Percentiles rank a stretch among this genome's conserved stretches.
These are phyloP conservation scores for Barypeithes pellucidus DNA, from an alignment of 2,888 invertebrate species.

Conservation along the genomic window DNA sequence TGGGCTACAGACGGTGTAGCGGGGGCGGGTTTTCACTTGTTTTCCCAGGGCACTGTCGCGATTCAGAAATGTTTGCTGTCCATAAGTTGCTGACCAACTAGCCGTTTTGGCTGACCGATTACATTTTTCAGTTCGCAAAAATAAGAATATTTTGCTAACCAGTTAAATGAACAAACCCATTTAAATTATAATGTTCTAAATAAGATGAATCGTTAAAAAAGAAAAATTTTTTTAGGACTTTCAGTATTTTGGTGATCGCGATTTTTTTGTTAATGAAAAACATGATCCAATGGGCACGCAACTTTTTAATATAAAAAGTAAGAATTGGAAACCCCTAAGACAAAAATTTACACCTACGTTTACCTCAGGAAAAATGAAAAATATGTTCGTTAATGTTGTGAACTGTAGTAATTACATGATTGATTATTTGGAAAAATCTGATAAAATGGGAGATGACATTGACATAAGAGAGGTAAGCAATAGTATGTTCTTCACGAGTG, in stretches of 20 bases:
- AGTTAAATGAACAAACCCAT: too few relatives aligned
- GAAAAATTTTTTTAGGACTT: conserved; percentile 54
- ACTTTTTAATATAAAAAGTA: conserved; percentile 73
- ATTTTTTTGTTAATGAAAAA: conserved; percentile 62
- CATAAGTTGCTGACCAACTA: too few relatives aligned
- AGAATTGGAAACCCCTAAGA: conserved; percentile 76
- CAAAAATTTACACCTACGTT: conserved; percentile 76
- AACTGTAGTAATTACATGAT: conserved; percentile 62
- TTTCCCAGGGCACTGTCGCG: too few relatives aligned
- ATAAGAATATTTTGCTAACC: too few relatives aligned
- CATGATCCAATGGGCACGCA: conserved; percentile 70
- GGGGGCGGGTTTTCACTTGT: too few relatives aligned
- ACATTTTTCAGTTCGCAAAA: too few relatives aligned
- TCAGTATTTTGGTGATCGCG: conserved; percentile 59
- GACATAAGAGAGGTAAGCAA: conserved; percentile 70
- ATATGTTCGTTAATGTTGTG: conserved; percentile 66
- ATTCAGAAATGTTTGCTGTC: too few relatives aligned
- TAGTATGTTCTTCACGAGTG: too few relatives aligned
- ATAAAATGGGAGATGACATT: conserved; percentile 58
- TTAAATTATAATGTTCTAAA: too few relatives aligned
- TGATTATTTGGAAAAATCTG: conserved; percentile 57
- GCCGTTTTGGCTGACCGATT: too few relatives aligned
- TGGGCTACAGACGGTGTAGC: too few relatives aligned
- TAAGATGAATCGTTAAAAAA: too few relatives aligned
- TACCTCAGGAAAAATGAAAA: conserved; percentile 70